Evolutionary conservation across 2,888 invertebrate genomes (phyloP).

Genomic region (Stenodema calcarata): DNA sequence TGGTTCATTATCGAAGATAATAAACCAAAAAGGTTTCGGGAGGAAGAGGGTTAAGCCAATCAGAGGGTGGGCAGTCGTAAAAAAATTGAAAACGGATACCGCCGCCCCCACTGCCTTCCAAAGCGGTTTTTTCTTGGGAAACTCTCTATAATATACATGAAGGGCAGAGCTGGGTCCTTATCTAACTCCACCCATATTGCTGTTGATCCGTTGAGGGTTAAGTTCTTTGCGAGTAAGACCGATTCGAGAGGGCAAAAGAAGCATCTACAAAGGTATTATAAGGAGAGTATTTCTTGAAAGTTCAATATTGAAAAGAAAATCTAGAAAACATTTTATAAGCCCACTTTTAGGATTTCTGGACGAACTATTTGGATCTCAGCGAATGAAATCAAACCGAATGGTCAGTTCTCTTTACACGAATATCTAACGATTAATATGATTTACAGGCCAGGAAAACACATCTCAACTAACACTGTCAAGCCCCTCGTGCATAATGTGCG

Average conservation of each 20-base stretch:
- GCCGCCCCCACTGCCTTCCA: background rate
- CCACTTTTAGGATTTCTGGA: too few species aligned
- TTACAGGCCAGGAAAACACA: too few species aligned
- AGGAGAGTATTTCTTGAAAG: background rate
- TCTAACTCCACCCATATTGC: slow-evolving; percentile 31
- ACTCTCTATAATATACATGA: slow-evolving; percentile 21
- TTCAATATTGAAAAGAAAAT: background rate
- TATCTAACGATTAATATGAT: too few species aligned
- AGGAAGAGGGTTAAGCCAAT: background rate
- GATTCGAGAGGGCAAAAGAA: background rate
- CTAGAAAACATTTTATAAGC: too few species aligned
- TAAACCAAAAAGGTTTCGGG: background rate
- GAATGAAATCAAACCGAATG: too few species aligned
- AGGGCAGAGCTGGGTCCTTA: background rate
- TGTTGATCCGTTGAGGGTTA: background rate
- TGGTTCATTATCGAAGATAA: too few species aligned
- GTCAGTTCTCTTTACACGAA: too few species aligned
- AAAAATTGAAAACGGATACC: slow-evolving; percentile 26
- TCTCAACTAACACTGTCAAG: too few species aligned
- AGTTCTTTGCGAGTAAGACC: background rate
- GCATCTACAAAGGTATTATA: background rate
- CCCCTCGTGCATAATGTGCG: too few species aligned
- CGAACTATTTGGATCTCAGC: too few species aligned
- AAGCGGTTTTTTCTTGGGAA: background rate
- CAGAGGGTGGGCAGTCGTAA: slow-evolving; percentile 13